phyloP scores from a whole-genome alignment of 2,888 invertebrate species.

The Plagiodera versicolora region DNA sequence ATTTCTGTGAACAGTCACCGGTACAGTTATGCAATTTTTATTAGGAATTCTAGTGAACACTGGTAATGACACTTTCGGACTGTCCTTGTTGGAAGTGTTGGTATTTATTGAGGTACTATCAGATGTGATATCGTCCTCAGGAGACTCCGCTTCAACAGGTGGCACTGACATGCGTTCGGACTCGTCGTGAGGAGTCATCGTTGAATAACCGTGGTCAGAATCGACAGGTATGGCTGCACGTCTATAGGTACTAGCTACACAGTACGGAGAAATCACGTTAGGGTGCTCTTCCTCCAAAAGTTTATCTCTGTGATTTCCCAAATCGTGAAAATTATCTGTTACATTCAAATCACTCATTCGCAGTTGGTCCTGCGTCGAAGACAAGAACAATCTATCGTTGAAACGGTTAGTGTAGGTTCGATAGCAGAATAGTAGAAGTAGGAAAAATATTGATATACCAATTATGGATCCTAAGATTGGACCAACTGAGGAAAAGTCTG shows the following conservation, averaged over 20 bases:
- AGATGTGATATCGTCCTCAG: conserved; percentile 61
- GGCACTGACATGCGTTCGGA: conserved; percentile 81
- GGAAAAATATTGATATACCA: conserved; percentile 77
- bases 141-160: conserved; percentile 64
- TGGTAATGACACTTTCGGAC: conserved; percentile 38
- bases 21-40: conserved; percentile 70
- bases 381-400: conserved; percentile 57
- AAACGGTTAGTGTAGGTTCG: conserved; percentile 63
- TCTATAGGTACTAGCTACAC: conserved; percentile 79
- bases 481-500: conserved; percentile 75
- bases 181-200: conserved; percentile 91
- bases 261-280: conserved; percentile 82
- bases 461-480: conserved; percentile 86
- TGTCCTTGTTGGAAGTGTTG: conserved; percentile 53
- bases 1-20: conserved; percentile 86
- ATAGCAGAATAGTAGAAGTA: conserved; percentile 83
- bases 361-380: conserved; percentile 61
- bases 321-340: conserved; percentile 67
- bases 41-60: conserved; percentile 47
- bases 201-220: conserved; percentile 94
- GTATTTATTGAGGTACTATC: conserved; percentile 62
- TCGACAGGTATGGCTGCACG: conserved; percentile 75
- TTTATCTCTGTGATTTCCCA: conserved; percentile 67
- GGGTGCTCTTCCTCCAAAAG: conserved; percentile 63
- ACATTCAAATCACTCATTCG: conserved; percentile 74